These are phyloP conservation scores for Sorex maritimensis DNA, from an alignment of 2,797 vertebrate species.

Conservation along the genomic window DNA sequence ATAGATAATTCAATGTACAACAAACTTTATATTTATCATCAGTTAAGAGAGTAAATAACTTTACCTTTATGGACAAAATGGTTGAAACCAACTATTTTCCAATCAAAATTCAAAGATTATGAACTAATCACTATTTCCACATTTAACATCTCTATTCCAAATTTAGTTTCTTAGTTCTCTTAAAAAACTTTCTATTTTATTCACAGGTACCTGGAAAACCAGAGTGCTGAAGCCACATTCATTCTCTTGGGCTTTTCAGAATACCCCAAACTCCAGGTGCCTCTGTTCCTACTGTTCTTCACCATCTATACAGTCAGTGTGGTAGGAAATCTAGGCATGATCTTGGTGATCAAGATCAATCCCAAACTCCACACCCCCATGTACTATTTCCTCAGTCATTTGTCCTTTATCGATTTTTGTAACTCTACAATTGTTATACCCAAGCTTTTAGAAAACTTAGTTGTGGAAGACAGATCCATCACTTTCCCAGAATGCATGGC, in stretches of 20 bases:
- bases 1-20: no score
- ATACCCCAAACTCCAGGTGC: conserved; percentile 2
- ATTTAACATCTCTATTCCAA: no score
- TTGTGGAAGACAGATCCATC: conserved; percentile 74
- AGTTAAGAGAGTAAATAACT: no score
- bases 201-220: neutral
- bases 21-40: no score
- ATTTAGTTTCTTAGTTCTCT: no score
- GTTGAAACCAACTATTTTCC: no score
- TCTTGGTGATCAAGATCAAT: neutral
- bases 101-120: no score
- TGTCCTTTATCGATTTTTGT: conserved; percentile 76
- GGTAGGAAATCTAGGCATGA: conserved; percentile 74
- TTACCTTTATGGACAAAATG: no score
- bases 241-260: conserved; percentile 74
- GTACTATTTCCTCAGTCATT: conserved; percentile 81
- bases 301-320: conserved; percentile 56
- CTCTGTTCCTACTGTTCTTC: conserved; percentile 40
- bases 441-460: conserved; percentile 71
- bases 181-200: no score
- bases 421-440: conserved; percentile 59
- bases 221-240: conserved; percentile 8
- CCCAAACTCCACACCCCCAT: conserved; percentile 69
- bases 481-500: conserved; percentile 65
- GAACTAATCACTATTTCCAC: no score